Evolutionary conservation across 2,888 invertebrate genomes (phyloP).

Genomic region (Aspidapion aeneum): DNA sequence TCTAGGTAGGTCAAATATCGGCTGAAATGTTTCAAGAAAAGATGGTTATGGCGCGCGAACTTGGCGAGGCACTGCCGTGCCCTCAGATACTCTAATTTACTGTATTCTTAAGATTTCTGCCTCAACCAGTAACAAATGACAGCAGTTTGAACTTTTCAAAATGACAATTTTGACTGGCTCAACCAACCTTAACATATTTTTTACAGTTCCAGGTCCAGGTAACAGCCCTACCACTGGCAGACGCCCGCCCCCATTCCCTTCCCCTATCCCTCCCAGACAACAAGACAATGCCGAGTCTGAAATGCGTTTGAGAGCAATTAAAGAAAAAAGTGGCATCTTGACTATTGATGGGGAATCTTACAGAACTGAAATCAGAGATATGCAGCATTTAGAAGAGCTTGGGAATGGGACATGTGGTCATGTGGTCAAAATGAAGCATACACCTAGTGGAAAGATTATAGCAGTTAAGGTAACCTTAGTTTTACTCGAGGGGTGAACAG

Average conservation of each 20-base stretch:
- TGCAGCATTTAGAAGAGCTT: conserved; percentile 82
- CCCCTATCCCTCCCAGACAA: conserved; percentile 50
- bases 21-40: too few species aligned
- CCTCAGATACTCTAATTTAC: too few species aligned
- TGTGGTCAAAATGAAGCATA: conserved; percentile 94
- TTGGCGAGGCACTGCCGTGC: too few species aligned
- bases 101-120: too few species aligned
- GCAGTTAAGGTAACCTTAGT: conserved; percentile 81
- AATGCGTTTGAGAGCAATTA: conserved; percentile 84
- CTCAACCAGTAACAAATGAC: too few species aligned
- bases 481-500: too few species aligned
- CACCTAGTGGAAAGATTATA: conserved; percentile 78
- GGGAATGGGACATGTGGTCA: conserved; percentile 97
- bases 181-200: too few species aligned
- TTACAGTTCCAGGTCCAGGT: not conserved
- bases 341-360: conserved; percentile 77
- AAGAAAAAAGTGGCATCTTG: conserved; percentile 88
- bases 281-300: conserved; percentile 65
- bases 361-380: conserved; percentile 76
- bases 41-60: too few species aligned
- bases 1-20: too few species aligned
- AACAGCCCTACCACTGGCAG: not conserved
- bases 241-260: conserved; percentile 7
- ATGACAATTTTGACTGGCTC: too few species aligned
- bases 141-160: too few species aligned